Conservation (phyloP, 2,888 invertebrate species). For the Standfussiana lucernea region DNA sequence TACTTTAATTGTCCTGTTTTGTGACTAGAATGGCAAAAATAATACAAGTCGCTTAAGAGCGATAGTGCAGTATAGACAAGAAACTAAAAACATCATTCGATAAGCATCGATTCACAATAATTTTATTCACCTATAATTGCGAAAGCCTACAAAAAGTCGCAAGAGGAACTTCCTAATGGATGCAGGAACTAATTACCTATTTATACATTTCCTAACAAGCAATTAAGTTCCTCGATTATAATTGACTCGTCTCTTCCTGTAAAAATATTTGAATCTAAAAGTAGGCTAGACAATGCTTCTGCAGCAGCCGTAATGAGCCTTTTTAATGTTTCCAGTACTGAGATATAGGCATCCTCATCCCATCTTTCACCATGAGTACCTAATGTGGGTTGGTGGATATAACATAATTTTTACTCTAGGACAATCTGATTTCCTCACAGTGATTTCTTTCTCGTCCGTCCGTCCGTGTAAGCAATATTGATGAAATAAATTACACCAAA, state of each 20-base stretch:
- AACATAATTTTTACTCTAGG: too few relatives aligned
- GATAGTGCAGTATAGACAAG: background rate
- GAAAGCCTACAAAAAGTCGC: background rate
- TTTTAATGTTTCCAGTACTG: background rate
- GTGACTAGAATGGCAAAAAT: background rate
- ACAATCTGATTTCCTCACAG: background rate
- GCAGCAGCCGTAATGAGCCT: background rate
- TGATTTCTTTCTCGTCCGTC: background rate
- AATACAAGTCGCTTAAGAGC: fast-evolving
- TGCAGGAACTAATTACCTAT: slow-evolving; percentile 28
- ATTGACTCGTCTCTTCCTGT: slow-evolving; percentile 17
- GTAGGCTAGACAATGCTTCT: background rate
- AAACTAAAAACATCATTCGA: background rate
- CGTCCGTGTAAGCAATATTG: background rate
- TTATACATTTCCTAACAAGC: slow-evolving; percentile 22
- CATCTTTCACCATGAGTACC: background rate
- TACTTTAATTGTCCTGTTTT: too few relatives aligned
- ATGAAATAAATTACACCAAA: background rate
- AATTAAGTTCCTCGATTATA: slow-evolving; percentile 25
- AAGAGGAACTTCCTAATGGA: slow-evolving; percentile 11
- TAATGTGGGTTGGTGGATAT: background rate
- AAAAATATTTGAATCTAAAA: background rate
- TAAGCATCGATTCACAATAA: background rate
- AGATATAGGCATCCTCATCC: background rate
- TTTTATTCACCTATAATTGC: background rate